Conservation (phyloP, 2,888 invertebrate species). For the Drosophila dives region DNA sequence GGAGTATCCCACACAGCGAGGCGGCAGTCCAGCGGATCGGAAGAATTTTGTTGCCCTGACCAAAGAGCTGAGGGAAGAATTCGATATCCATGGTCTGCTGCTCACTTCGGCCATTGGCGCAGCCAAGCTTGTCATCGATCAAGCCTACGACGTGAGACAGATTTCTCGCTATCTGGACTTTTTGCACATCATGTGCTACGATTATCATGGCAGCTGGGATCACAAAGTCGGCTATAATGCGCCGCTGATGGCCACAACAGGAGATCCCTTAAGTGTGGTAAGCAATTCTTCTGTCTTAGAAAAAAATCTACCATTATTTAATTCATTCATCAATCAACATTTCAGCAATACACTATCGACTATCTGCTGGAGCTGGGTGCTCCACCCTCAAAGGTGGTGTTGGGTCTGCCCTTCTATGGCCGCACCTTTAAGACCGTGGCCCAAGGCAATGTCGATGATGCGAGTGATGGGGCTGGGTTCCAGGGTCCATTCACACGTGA, state of each 20-base stretch:
- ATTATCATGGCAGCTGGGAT: constrained; percentile 95
- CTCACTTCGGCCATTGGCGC: constrained; percentile 94
- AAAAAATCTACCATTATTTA: background rate
- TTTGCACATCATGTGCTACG: constrained; percentile 95
- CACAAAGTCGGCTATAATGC: constrained; percentile 91
- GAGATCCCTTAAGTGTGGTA: constrained; percentile 88
- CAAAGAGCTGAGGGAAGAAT: constrained; percentile 90
- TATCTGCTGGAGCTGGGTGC: constrained; percentile 91
- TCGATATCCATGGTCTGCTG: constrained; percentile 88
- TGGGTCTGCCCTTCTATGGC: constrained; percentile 94
- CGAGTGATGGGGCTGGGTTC: constrained; percentile 88
- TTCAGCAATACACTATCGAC: constrained; percentile 90
- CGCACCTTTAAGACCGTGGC: constrained; percentile 88
- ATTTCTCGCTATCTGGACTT: constrained; percentile 89
- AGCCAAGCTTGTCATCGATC: constrained; percentile 90
- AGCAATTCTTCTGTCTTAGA: constrained; percentile 74
- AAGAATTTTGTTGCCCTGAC: constrained; percentile 91
- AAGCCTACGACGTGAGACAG: constrained; percentile 91
- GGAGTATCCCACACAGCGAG: constrained; percentile 93
- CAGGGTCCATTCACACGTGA: constrained; percentile 92
- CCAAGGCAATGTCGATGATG: constrained; percentile 82
- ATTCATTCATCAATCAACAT: constrained; percentile 11
- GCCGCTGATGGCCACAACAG: constrained; percentile 87
- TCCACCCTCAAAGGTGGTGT: constrained; percentile 90
- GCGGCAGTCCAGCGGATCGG: constrained; percentile 90